A percentile compares a stretch with the other conserved stretches of the same genome.
Evolutionary conservation across 2,888 invertebrate species (phyloP).

Genomic region (Chelonus formosanus): DNA sequence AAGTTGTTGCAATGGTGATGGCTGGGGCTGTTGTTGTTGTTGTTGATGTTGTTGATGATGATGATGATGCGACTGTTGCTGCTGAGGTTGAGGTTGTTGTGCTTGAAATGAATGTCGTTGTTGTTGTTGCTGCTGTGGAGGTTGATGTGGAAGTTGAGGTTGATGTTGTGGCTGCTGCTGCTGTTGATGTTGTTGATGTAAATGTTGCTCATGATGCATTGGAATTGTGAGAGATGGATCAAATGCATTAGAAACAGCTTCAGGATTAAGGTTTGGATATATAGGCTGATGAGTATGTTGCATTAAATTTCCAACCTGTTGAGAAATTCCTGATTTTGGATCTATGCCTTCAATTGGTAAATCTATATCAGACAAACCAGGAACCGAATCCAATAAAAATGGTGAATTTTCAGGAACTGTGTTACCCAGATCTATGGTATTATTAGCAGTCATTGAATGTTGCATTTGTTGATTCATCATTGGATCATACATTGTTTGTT

Average conservation of each 20-base stretch:
- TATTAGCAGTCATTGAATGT: conserved; percentile 49
- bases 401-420: conserved; percentile 53
- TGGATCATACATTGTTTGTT: conserved; percentile 55
- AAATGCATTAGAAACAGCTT: conserved; percentile 40
- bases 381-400: conserved; percentile 56
- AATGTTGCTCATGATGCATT: conserved; percentile 36
- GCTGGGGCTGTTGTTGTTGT: conserved; percentile 39
- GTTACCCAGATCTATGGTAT: conserved; percentile 49
- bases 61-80: conserved; percentile 23
- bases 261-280: conserved; percentile 43
- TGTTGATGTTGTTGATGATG: conserved; percentile 31
- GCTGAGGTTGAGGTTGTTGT: conserved; percentile 16
- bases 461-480: conserved; percentile 57
- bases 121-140: conserved; percentile 36
- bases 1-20: conserved; percentile 1
- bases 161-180: conserved; percentile 26
- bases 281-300: conserved; percentile 19
- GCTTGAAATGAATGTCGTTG: conserved; percentile 30
- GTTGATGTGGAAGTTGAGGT: conserved; percentile 1
- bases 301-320: conserved; percentile 22
- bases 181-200: conserved; percentile 39
- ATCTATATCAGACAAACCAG: conserved; percentile 59
- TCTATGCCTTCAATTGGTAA: conserved; percentile 56
- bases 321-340: conserved; percentile 43
- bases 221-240: conserved; percentile 34